Evolutionary conservation across 2,888 invertebrate genomes (phyloP).

Genomic region (Euclidia mi): DNA sequence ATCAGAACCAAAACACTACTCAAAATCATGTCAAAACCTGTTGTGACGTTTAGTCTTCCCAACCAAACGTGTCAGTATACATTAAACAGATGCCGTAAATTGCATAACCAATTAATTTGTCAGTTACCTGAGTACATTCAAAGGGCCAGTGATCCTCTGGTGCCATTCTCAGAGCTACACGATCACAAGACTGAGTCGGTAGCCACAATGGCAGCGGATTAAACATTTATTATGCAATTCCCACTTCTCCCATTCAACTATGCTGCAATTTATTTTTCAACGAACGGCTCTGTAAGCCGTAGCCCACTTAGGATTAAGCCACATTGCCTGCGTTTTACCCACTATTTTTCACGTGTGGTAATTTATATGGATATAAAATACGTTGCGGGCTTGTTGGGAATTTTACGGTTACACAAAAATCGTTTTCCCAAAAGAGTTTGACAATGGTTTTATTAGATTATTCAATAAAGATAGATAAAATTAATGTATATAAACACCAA

Average conservation of each 20-base stretch:
- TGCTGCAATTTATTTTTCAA: constrained; percentile 75
- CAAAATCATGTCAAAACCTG: too few species aligned
- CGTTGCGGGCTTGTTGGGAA: too few species aligned
- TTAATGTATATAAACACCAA: too few species aligned
- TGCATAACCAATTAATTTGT: too few species aligned
- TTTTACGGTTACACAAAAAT: too few species aligned
- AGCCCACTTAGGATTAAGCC: constrained; percentile 51
- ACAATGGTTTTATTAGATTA: too few species aligned
- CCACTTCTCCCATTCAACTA: constrained; percentile 73
- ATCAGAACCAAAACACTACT: too few species aligned
- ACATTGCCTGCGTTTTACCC: constrained; percentile 6
- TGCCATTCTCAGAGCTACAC: constrained; percentile 42
- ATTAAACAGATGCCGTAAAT: too few species aligned
- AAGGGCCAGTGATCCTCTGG: constrained; percentile 39
- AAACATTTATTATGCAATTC: constrained; percentile 78
- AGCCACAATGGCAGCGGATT: constrained; percentile 61
- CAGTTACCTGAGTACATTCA: constrained; percentile 38
- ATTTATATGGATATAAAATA: background rate
- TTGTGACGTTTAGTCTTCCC: too few species aligned
- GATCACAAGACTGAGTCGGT: constrained; percentile 32
- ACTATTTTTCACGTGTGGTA: background rate
- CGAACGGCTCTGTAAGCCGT: constrained; percentile 47
- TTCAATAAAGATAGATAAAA: too few species aligned
- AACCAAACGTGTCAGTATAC: too few species aligned
- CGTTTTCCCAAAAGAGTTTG: too few species aligned